Evolutionary conservation across 2,888 invertebrate genomes (phyloP), one percentile per base, ranked within the genome.

Genomic region (Dendrolimus houi): DNA sequence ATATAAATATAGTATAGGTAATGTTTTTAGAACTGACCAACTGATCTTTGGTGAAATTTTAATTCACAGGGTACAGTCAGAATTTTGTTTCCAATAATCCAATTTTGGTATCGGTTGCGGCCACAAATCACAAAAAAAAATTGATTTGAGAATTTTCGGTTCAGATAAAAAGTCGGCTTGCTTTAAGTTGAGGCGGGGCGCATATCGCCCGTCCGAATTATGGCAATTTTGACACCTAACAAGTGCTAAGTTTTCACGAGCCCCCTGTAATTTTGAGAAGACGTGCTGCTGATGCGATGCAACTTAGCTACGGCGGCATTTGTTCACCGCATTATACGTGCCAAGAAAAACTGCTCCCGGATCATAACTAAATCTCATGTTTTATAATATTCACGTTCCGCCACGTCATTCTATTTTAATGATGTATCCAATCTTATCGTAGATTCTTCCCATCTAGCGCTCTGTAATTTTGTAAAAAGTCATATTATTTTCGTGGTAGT

Each of bases 171-270:
- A 85, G 86, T 82, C 87, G 85, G 86, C 83, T 79, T 80, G 76
- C 77, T 84, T 84, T 81, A 81, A 74, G 69, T 60, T 69, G 70
- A 77, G 86, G 88, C 85, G 89, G 78, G 83, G 81, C 78, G 72
- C 73, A 77, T 72, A 73, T 70, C 74, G 71, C 75, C 75, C 72
- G 79, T 79, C 76, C 71, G 79, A 86, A 89, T 90, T 87, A 89
- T 82, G 89, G 89, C 88, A 90, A 90, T 90, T 87, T 90, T 89
- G 79, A 90, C 89, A 90, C 89, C 89, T 89, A 81, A 83, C 78
- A 72, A 85, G 88, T 86, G 89, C 85, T 87, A 89, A 87, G 85
- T 85, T 84, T 77, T 79, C 74, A 68, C 67, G 71, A 77, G 70
- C 73, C 70, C 85, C 81, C 84, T 85, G 81, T 88, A 87, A 89